These are phyloP conservation scores for Ptychoptera contaminata DNA, from an alignment of 2,888 invertebrate genomes.

Conservation along the genomic window DNA sequence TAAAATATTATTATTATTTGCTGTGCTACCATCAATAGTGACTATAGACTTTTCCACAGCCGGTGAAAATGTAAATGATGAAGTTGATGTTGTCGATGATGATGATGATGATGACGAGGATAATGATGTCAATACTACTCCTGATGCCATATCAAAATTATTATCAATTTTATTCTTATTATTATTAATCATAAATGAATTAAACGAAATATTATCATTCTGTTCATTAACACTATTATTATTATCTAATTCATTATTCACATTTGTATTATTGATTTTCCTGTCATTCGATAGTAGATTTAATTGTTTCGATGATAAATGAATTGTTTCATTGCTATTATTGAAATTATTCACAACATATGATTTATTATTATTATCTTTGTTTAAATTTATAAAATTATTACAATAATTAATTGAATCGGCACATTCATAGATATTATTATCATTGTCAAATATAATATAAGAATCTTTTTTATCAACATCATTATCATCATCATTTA, in stretches of 20 bases:
- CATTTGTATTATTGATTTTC: not conserved
- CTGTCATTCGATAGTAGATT: not conserved
- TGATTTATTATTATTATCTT: not conserved
- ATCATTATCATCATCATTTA: conserved; percentile 9
- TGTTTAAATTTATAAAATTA: not conserved
- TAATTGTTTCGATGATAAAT: not conserved
- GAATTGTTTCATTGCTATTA: not conserved
- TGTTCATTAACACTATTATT: not conserved
- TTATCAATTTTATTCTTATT: not conserved
- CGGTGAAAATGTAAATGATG: too few species aligned
- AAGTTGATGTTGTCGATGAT: too few species aligned
- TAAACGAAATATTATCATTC: too few species aligned
- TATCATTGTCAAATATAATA: too few species aligned
- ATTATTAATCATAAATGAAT: not conserved
- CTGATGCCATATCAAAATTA: not conserved
- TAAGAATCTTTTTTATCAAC: not conserved
- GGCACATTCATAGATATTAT: conserved; percentile 3
- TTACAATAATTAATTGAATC: conserved; percentile 8
- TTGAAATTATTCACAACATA: not conserved
- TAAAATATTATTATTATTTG: not conserved
- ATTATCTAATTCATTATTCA: not conserved
- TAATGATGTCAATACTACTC: not conserved
- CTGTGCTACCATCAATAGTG: not conserved
- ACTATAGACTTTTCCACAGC: too few species aligned
- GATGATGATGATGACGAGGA: not conserved